Percentiles rank a stretch among this genome's conserved stretches.
phyloP scores from a whole-genome alignment of 2,113 vertebrate genomes.

The Spilogale gracilis region DNA sequence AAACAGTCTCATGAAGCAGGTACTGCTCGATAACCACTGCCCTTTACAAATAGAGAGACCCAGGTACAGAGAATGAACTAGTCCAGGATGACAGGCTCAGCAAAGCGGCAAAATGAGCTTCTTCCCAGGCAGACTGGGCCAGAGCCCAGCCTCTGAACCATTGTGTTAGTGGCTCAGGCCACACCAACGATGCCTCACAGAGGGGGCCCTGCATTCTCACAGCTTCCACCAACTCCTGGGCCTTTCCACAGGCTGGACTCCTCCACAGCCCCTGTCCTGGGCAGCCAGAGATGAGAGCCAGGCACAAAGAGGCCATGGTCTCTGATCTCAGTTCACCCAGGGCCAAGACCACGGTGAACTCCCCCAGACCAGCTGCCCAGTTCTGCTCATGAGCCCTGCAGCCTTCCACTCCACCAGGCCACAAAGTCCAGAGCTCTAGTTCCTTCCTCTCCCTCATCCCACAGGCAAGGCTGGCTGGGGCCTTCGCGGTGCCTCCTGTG shows the following conservation, averaged over 20 bases:
- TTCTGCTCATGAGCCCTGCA: not conserved
- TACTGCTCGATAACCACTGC: fast-evolving
- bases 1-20: not conserved
- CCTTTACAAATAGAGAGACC: not conserved
- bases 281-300: not conserved
- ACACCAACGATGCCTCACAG: not conserved
- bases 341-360: not conserved
- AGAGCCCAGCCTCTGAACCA: not conserved
- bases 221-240: not conserved
- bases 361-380: not conserved
- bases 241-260: not conserved
- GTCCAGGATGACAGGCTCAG: not conserved
- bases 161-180: fast-evolving
- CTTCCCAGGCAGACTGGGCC: not conserved
- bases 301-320: fast-evolving
- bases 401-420: not conserved
- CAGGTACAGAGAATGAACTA: not conserved
- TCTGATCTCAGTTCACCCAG: not conserved
- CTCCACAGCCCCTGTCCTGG: not conserved
- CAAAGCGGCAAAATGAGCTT: not conserved
- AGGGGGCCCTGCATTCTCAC: fast-evolving
- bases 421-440: not conserved
- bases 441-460: not conserved
- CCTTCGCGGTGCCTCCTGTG: not conserved
- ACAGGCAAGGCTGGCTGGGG: not conserved